Evolutionary conservation across 2,113 vertebrate genomes (phyloP).

Genomic region (Serinus canaria): DNA sequence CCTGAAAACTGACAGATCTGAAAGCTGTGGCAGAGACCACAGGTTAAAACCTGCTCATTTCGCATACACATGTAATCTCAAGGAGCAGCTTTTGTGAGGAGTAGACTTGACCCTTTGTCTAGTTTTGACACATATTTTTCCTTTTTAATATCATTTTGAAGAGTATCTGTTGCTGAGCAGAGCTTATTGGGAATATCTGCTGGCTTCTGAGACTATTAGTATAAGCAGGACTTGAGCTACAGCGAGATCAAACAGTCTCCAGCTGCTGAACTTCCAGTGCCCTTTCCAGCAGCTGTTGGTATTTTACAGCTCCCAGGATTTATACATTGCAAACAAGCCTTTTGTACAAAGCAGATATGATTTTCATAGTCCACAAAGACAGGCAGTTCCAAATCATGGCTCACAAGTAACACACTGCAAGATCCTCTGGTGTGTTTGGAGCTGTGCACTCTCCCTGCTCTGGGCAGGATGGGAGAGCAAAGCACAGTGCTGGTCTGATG

Average conservation of each 20-base stretch:
- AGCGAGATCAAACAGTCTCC: constrained; percentile 45
- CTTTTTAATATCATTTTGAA: constrained; percentile 4
- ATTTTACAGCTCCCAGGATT: constrained; percentile 35
- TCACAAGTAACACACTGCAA: neutral
- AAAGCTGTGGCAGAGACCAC: neutral
- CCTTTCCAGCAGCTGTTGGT: constrained; percentile 37
- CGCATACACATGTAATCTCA: neutral
- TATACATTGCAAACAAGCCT: neutral
- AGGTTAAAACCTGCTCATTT: constrained; percentile 19
- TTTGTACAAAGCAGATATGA: constrained; percentile 13
- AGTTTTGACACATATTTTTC: constrained; percentile 15
- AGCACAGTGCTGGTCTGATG: neutral
- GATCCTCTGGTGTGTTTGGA: neutral
- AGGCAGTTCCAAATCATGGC: neutral
- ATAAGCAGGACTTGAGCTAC: constrained; percentile 29
- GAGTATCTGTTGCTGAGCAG: constrained; percentile 8
- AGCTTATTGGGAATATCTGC: constrained; percentile 38
- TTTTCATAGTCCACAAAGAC: neutral
- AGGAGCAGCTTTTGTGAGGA: constrained; percentile 13
- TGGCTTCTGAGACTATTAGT: constrained; percentile 18
- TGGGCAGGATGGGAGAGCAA: fast-evolving
- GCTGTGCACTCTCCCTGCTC: neutral
- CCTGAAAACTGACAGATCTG: neutral
- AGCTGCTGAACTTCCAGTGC: constrained; percentile 49
- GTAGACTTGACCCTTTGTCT: constrained; percentile 11